These are phyloP conservation scores for Antheraea mylitta DNA, from an alignment of 1,140 invertebrate species.

Conservation along the genomic window DNA sequence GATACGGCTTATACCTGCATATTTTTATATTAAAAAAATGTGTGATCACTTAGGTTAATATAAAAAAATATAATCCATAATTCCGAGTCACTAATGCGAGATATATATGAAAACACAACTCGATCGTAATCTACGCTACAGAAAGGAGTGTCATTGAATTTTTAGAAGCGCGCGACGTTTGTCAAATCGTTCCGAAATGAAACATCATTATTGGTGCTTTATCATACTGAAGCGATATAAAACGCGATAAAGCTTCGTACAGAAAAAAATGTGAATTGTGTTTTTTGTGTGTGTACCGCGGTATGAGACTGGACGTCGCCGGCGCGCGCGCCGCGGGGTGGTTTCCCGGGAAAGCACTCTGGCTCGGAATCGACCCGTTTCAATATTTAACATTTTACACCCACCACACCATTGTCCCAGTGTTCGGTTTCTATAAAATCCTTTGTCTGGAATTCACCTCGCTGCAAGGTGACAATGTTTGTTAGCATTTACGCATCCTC, in stretches of 20 bases:
- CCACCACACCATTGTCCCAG: conserved; percentile 57
- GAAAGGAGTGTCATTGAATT: conserved; percentile 65
- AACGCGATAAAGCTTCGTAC: conserved; percentile 57
- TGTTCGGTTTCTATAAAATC: conserved; percentile 53
- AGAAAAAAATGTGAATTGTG: conserved; percentile 58
- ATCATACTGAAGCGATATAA: conserved; percentile 67
- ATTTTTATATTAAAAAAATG: conserved; percentile 42
- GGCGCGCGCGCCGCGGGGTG: conserved; percentile 62
- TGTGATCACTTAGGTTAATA: conserved; percentile 24
- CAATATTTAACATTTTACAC: conserved; percentile 70
- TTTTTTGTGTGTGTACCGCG: conserved; percentile 62
- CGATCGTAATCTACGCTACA: conserved; percentile 19
- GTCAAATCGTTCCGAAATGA: conserved; percentile 64
- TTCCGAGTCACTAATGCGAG: conserved; percentile 18
- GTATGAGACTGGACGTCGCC: conserved; percentile 71
- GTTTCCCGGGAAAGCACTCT: conserved; percentile 61
- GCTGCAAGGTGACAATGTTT: conserved; percentile 72
- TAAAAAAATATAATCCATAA: conserved; percentile 21
- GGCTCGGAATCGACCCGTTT: conserved; percentile 45
- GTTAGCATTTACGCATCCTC: conserved; percentile 63
- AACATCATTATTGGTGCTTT: conserved; percentile 77
- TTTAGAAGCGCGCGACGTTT: conserved; percentile 44
- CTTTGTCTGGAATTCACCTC: conserved; percentile 63
- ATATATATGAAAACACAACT: conserved; percentile 17
- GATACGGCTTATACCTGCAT: conserved; percentile 55